Conservation (phyloP, 2,888 invertebrate genomes). For the Lycocerus yunnanus region DNA sequence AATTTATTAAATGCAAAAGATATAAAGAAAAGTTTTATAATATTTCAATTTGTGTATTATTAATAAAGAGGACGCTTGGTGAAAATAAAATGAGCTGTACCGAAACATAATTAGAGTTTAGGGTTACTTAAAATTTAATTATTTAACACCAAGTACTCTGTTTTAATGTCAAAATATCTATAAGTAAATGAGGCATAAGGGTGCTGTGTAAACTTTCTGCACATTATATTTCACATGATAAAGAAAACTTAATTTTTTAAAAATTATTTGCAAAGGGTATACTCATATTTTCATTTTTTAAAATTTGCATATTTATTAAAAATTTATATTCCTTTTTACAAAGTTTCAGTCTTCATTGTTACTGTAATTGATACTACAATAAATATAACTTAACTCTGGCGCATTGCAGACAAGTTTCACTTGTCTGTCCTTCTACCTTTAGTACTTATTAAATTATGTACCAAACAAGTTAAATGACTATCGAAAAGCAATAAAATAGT, state of each 20-base stretch:
- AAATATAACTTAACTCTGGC: conserved; percentile 17
- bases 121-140: conserved; percentile 16
- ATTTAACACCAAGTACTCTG: conserved; percentile 9
- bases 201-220: background rate
- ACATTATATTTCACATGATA: background rate
- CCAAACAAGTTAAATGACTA: background rate
- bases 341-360: background rate
- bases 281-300: background rate
- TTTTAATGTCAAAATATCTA: conserved; percentile 1
- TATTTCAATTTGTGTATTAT: background rate
- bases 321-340: background rate
- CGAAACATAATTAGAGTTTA: conserved; percentile 20
- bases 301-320: background rate
- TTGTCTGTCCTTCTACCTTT: background rate
- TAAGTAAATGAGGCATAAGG: conserved; percentile 7
- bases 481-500: background rate
- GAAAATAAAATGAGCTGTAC: conserved; percentile 12
- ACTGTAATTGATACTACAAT: background rate
- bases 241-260: background rate
- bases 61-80: conserved; percentile 9
- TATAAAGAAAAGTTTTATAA: background rate
- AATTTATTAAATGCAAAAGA: background rate
- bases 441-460: background rate
- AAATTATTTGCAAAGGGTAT: background rate
- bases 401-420: conserved; percentile 25